Conservation (phyloP, 1,140 invertebrate species). For the Oryzaephilus surinamensis region DNA sequence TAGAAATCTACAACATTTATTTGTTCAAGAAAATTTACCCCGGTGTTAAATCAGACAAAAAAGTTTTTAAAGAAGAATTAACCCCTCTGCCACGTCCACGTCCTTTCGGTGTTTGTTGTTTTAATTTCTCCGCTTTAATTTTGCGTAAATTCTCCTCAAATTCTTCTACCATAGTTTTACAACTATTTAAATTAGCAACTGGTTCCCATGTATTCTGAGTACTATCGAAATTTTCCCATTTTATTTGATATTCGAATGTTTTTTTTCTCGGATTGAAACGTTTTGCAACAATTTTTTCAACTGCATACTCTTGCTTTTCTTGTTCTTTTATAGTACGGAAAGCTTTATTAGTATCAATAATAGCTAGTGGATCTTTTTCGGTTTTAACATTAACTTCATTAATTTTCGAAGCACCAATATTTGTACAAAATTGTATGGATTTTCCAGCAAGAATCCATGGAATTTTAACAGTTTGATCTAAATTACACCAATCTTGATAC, state of each 20-base stretch:
- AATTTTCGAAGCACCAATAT: conserved; percentile 42
- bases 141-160: conserved; percentile 69
- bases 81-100: conserved; percentile 17
- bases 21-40: conserved; percentile 31
- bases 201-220: conserved; percentile 60
- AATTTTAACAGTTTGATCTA: conserved; percentile 56
- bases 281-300: conserved; percentile 72
- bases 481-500: conserved; percentile 71
- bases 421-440: conserved; percentile 57
- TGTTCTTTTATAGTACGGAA: conserved; percentile 37
- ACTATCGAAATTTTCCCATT: conserved; percentile 65
- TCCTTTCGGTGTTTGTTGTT: conserved; percentile 35
- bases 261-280: conserved; percentile 66
- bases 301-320: conserved; percentile 48
- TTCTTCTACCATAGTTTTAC: conserved; percentile 62
- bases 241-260: conserved; percentile 67
- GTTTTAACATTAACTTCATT: conserved; percentile 5
- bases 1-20: conserved; percentile 5
- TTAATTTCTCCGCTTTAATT: conserved; percentile 60
- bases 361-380: conserved; percentile 18
- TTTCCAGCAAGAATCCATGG: conserved; percentile 68
- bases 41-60: conserved; percentile 35
- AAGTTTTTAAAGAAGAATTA: conserved; percentile 24
- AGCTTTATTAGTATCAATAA: conserved; percentile 32
- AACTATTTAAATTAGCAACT: conserved; percentile 56